phyloP scores from a whole-genome alignment of 2,797 vertebrate species.

The Eupleurogrammus muticus region DNA sequence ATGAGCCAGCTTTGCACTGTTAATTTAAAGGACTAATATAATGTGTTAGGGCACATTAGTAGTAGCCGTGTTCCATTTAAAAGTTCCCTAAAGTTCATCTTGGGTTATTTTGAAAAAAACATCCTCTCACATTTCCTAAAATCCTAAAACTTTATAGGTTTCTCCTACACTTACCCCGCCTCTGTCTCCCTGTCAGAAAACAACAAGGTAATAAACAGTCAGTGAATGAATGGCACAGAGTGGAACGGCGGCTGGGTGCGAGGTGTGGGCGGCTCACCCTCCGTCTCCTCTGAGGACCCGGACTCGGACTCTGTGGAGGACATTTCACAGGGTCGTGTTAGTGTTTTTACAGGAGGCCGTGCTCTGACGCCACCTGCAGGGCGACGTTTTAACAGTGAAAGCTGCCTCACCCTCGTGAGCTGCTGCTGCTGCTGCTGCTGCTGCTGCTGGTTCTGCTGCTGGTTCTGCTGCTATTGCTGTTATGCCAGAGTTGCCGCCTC shows the following conservation, averaged over 20 bases:
- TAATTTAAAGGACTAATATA: too few species aligned
- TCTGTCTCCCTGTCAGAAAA: slow-evolving; percentile 62
- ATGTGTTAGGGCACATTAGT: too few species aligned
- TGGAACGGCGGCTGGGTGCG: too few species aligned
- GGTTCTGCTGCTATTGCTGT: too few species aligned
- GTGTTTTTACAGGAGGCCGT: not conserved
- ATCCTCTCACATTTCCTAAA: too few species aligned
- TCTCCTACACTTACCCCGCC: slow-evolving; percentile 46
- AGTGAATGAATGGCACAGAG: not conserved
- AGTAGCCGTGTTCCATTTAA: too few species aligned
- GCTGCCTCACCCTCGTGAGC: slow-evolving; percentile 57
- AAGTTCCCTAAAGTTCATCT: too few species aligned
- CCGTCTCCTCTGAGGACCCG: slow-evolving; percentile 66
- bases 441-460: too few species aligned
- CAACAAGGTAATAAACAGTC: slow-evolving; percentile 1
- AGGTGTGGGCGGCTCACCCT: slow-evolving; percentile 51
- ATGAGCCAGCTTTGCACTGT: too few species aligned
- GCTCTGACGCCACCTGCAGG: slow-evolving; percentile 59
- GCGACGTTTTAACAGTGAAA: slow-evolving; percentile 14
- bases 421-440: too few species aligned
- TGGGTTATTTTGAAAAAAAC: too few species aligned
- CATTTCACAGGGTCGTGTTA: slow-evolving; percentile 17
- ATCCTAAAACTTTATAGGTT: too few species aligned
- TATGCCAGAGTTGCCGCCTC: slow-evolving; percentile 44
- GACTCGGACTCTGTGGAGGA: slow-evolving; percentile 58